Conservation (phyloP, 2,888 invertebrate genomes). For the Busseola fusca region DNA sequence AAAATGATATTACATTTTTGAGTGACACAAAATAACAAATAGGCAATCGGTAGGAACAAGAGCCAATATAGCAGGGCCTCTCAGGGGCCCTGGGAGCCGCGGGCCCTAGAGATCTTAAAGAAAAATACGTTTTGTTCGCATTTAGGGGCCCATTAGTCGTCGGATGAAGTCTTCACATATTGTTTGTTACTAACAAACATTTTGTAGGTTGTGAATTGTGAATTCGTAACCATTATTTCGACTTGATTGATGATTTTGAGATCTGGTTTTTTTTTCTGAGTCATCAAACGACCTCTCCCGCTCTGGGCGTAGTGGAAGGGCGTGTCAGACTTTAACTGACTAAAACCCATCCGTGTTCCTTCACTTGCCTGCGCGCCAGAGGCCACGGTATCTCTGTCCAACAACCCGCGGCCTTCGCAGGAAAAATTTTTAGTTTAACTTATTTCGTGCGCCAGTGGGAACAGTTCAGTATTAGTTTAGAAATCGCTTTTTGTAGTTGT, state of each 20-base stretch:
- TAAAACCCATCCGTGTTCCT: too few species aligned
- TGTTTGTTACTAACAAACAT: constrained; percentile 32
- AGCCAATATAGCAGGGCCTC: constrained; percentile 8
- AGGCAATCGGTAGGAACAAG: constrained; percentile 46
- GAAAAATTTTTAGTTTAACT: constrained; percentile 1
- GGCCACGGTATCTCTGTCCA: too few species aligned
- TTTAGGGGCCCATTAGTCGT: constrained; percentile 45
- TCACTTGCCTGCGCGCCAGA: too few species aligned
- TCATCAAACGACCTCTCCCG: too few species aligned
- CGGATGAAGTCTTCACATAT: constrained; percentile 21
- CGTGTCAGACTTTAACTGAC: too few species aligned
- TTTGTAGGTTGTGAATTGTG: constrained; percentile 16
- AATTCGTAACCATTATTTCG: constrained; percentile 12
- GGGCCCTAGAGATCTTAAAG: constrained; percentile 27
- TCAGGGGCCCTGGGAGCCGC: background rate
- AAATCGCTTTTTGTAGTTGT: background rate
- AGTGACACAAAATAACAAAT: constrained; percentile 51
- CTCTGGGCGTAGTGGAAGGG: too few species aligned
- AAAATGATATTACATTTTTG: constrained; percentile 50
- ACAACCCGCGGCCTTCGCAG: too few species aligned
- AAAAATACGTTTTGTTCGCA: constrained; percentile 47
- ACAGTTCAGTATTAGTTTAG: background rate
- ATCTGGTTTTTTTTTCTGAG: too few species aligned
- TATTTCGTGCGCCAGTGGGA: background rate
- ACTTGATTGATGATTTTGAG: too few species aligned